Conservation (phyloP, 2,113 vertebrate genomes). For the Kobus ellipsiprymnus region DNA sequence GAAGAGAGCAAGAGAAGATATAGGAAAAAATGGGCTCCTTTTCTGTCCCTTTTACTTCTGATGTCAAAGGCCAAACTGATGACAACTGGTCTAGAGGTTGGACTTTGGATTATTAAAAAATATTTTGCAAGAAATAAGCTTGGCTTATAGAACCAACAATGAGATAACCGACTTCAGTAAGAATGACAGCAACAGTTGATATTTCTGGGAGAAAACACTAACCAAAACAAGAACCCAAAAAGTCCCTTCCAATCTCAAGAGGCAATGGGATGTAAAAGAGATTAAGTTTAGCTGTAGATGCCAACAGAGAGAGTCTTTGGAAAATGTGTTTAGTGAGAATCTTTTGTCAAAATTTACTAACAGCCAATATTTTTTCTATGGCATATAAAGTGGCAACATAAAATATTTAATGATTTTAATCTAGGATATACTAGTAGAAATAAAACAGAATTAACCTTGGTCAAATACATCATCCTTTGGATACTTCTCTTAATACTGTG, state of each 20-base stretch:
- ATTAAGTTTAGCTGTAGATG: background rate
- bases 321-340: background rate
- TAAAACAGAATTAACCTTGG: constrained; percentile 32
- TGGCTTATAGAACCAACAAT: constrained; percentile 15
- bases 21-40: background rate
- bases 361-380: background rate
- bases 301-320: background rate
- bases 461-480: background rate
- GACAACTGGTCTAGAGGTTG: background rate
- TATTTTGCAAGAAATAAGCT: constrained; percentile 48
- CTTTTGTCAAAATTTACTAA: constrained; percentile 13
- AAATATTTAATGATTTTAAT: constrained; percentile 24
- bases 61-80: background rate
- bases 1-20: background rate
- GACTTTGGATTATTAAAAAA: constrained; percentile 39
- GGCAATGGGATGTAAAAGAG: background rate
- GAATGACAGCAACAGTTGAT: constrained; percentile 69
- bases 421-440: constrained; percentile 33
- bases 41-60: background rate
- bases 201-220: constrained; percentile 41
- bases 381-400: background rate
- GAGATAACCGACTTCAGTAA: constrained; percentile 42
- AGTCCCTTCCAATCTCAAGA: background rate
- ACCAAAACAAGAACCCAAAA: constrained; percentile 44
- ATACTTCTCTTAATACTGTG: background rate